Percentiles rank a stretch among this genome's conserved stretches.
These are phyloP conservation scores for Paedocypris micromegethes DNA, from an alignment of 2,797 vertebrate species.

Conservation along the genomic window DNA sequence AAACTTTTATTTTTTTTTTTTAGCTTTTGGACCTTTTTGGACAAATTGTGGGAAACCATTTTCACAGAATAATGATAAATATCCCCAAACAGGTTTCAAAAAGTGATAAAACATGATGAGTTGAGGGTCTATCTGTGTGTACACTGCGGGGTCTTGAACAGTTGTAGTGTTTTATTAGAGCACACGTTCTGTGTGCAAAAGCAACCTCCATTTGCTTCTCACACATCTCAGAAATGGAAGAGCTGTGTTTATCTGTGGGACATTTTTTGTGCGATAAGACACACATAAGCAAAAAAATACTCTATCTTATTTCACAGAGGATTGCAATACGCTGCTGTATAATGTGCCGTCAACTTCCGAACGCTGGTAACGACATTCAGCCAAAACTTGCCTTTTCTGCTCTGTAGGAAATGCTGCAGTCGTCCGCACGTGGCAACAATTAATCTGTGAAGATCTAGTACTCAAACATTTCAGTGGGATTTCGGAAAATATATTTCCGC, in stretches of 20 bases:
- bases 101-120: no score
- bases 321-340: conserved; percentile 20
- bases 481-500: no score
- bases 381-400: no score
- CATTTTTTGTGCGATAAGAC: conserved; percentile 6
- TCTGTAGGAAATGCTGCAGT: no score
- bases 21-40: no score
- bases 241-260: conserved; percentile 11
- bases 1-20: no score
- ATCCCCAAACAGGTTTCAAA: no score
- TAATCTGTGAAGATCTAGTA: no score
- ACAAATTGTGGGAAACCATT: not conserved
- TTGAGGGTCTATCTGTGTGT: no score
- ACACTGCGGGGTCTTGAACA: no score
- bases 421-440: no score
- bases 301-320: conserved; percentile 23
- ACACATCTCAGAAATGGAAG: conserved; percentile 3
- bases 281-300: conserved; percentile 13
- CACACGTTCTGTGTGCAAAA: not conserved
- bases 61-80: not conserved
- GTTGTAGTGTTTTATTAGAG: not conserved
- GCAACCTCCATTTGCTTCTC: not conserved
- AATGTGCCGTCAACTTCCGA: conserved; percentile 15
- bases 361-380: conserved; percentile 4
- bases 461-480: no score